Percentiles rank a stretch among this genome's conserved stretches.
Conservation (phyloP, 2,888 invertebrate genomes). For the Pediacus dermestoides region DNA sequence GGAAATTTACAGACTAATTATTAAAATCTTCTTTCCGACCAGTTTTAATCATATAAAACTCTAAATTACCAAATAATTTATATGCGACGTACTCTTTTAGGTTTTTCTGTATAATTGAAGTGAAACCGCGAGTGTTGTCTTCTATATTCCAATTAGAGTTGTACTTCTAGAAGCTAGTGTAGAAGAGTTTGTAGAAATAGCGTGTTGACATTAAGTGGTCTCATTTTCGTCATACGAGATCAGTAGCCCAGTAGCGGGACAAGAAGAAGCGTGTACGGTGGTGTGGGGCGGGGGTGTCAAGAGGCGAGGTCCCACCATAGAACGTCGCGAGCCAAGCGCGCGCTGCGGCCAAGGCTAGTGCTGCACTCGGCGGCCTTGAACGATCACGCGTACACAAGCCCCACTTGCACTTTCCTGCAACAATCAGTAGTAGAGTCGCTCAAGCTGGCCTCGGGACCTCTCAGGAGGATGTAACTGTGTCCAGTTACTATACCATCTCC, state of each 20-base stretch:
- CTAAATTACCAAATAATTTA: too few species aligned
- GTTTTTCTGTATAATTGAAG: too few species aligned
- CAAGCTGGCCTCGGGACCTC: constrained; percentile 22
- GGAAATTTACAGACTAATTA: too few species aligned
- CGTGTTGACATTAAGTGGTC: constrained; percentile 8
- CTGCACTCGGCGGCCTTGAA: constrained; percentile 48
- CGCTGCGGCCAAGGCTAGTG: constrained; percentile 40
- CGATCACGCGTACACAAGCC: constrained; percentile 44
- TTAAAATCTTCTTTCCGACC: too few species aligned
- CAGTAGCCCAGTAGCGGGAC: constrained; percentile 14
- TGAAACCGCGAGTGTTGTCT: too few species aligned
- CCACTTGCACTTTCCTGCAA: constrained; percentile 43
- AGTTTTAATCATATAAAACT: too few species aligned
- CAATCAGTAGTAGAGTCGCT: constrained; percentile 16
- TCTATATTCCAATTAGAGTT: too few species aligned
- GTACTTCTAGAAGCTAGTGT: too few species aligned
- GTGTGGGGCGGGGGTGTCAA: constrained; percentile 29
- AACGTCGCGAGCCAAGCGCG: constrained; percentile 46
- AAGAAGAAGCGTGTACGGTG: constrained; percentile 24
- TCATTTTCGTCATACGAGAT: constrained; percentile 13
- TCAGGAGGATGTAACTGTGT: constrained; percentile 12
- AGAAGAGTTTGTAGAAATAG: too few species aligned
- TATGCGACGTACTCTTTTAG: too few species aligned
- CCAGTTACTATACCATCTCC: constrained; percentile 25
- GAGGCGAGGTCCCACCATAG: constrained; percentile 32